A percentile compares a stretch with the other conserved stretches of the same genome.
phyloP scores from a whole-genome alignment of 64 coral and sea anemone species.

The Dendrophyllia cribrosa region DNA sequence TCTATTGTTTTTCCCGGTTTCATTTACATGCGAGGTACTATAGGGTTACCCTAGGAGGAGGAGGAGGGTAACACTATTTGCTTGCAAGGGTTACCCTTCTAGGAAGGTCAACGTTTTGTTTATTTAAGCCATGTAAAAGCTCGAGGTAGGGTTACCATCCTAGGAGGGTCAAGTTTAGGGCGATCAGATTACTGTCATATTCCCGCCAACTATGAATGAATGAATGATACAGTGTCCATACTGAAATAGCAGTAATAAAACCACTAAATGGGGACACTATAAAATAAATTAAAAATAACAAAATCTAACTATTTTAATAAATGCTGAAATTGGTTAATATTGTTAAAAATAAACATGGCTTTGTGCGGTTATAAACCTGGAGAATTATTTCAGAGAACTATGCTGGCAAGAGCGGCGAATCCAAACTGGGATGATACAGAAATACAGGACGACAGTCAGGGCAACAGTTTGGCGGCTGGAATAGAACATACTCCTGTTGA shows the following conservation, averaged over 20 bases:
- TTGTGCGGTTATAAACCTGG: constrained; percentile 29
- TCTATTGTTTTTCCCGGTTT: not conserved
- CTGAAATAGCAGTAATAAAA: too few species aligned
- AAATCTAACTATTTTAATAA: too few species aligned
- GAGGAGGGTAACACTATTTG: not conserved
- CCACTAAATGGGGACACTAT: too few species aligned
- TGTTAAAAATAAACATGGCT: not conserved
- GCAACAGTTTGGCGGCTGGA: constrained; percentile 20
- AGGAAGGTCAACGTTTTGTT: too few species aligned
- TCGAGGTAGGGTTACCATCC: constrained; percentile 5
- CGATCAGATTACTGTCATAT: constrained; percentile 22
- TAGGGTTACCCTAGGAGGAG: constrained; percentile 6
- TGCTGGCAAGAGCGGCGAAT: constrained; percentile 1
- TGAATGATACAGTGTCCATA: too few species aligned
- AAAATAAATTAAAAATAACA: too few species aligned
- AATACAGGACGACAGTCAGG: constrained; percentile 22
- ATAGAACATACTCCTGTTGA: not conserved
- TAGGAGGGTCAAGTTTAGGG: constrained; percentile 19
- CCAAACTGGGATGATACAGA: constrained; percentile 14
- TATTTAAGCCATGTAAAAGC: constrained; percentile 7
- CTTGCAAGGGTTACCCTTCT: too few species aligned
- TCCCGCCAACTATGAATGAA: constrained; percentile 27
- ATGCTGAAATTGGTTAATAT: too few species aligned
- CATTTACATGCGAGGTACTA: too few species aligned
- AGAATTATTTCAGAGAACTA: not conserved